Percentiles rank a stretch among this genome's conserved stretches.
phyloP scores from a whole-genome alignment of 2,888 invertebrate genomes.

The Eulithis testata region DNA sequence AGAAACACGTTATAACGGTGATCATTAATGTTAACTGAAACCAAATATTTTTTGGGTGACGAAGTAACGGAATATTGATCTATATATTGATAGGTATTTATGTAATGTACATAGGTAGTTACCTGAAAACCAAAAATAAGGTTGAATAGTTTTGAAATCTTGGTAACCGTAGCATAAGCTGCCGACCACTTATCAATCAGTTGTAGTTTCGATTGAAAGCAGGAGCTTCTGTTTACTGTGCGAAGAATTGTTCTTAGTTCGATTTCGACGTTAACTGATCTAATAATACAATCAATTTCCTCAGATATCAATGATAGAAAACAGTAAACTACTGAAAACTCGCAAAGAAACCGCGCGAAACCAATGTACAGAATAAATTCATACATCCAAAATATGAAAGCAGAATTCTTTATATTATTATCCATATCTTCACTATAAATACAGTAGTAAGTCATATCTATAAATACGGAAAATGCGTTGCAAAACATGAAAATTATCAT shows the following conservation, averaged over 20 bases:
- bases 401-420: neutral
- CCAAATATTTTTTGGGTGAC: neutral
- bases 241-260: neutral
- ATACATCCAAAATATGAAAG: neutral
- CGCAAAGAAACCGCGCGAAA: slow-evolving; percentile 1
- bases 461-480: neutral
- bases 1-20: neutral
- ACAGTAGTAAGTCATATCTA: neutral
- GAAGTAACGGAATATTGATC: too few species aligned
- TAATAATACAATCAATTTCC: slow-evolving; percentile 14
- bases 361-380: neutral
- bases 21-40: slow-evolving; percentile 1
- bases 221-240: neutral
- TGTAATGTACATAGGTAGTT: too few species aligned
- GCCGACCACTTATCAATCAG: slow-evolving; percentile 26
- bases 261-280: slow-evolving; percentile 21
- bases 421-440: neutral
- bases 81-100: too few species aligned
- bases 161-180: slow-evolving; percentile 20
- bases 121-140: slow-evolving; percentile 25
- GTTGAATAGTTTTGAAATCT: slow-evolving; percentile 23
- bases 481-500: neutral
- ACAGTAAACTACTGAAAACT: slow-evolving; percentile 10
- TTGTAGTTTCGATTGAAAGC: neutral
- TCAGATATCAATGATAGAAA: slow-evolving; percentile 16